Evolutionary conservation across 1,140 invertebrate genomes (phyloP), one percentile per base, ranked within the genome.

Genomic region (Drosophila busckii): DNA sequence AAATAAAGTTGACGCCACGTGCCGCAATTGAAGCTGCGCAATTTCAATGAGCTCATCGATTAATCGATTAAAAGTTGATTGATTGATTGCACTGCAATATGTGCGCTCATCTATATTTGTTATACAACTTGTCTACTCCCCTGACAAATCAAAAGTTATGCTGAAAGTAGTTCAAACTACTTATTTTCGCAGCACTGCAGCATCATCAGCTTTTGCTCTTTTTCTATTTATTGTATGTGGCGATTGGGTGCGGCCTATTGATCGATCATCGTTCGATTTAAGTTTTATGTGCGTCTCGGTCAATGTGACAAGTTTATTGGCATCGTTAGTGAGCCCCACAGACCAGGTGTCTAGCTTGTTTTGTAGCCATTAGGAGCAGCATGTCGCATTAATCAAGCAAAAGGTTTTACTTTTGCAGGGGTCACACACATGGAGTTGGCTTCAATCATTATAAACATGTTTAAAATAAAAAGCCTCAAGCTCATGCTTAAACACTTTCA

Each of bases 221-320:
- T 71, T 67, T 63, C 35, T 56, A n/a, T 48, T 4, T 17, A 50
- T 48, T 42, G 48, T 60, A 62, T 35, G 26, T 2, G 29, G 37
- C 9, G 7, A 8, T 19, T 34, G 17, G 49, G 62, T 61, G 41
- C 64, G 70, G 70, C 50, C 50, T 31, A 45, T 29, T 63, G 63
- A 71, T 71, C 56, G 70, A 69, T 69, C 64, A 54, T 58, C 75
- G 64, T 63, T 49, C 46, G 58, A 58, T 20, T 53, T 59, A 6
- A 10, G 49, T 45, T 55, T 45, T 26, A 20, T 26, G 9, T 20
- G 5, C 6, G 5, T 54, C 25, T 23, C 19, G 49, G 31, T 4
- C 45, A 55, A 52, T 32, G 49, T 53, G 65, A 69, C 62, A 69
- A 20, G 46, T 50, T 46, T 52, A 46, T 31, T 67, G 63, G 26